These are phyloP conservation scores for Quiscalus mexicanus DNA, from an alignment of 2,113 vertebrate genomes.

Conservation along the genomic window DNA sequence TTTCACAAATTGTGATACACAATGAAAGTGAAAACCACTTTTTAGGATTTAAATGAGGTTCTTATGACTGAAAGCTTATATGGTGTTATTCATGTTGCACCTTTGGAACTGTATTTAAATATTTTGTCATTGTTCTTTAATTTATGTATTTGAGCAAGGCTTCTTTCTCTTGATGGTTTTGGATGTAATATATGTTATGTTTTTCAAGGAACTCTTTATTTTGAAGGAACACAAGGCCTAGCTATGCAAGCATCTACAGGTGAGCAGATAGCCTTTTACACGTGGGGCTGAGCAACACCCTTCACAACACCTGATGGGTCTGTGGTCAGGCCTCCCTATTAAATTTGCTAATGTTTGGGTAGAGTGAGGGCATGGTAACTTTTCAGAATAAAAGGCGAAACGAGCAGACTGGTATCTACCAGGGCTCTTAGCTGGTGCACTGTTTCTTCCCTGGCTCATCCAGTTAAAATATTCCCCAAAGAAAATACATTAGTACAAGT, in stretches of 20 bases:
- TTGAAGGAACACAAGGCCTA: background rate
- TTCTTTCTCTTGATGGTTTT: background rate
- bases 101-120: background rate
- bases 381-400: background rate
- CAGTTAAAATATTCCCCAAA: background rate
- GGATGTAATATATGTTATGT: background rate
- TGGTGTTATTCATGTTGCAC: background rate
- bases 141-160: background rate
- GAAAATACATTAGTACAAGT: background rate
- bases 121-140: background rate
- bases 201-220: background rate
- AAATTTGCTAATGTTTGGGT: background rate
- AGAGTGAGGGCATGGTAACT: background rate
- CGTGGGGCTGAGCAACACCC: background rate
- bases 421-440: background rate
- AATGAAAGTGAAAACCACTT: background rate
- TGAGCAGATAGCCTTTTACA: background rate
- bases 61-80: background rate
- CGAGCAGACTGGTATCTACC: background rate
- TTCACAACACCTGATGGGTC: background rate
- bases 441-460: background rate
- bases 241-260: background rate
- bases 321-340: accelerated
- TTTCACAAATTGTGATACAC: background rate
- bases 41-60: background rate